These are phyloP conservation scores for Tetraneura akinire DNA, from an alignment of 1,140 invertebrate species.

Conservation along the genomic window DNA sequence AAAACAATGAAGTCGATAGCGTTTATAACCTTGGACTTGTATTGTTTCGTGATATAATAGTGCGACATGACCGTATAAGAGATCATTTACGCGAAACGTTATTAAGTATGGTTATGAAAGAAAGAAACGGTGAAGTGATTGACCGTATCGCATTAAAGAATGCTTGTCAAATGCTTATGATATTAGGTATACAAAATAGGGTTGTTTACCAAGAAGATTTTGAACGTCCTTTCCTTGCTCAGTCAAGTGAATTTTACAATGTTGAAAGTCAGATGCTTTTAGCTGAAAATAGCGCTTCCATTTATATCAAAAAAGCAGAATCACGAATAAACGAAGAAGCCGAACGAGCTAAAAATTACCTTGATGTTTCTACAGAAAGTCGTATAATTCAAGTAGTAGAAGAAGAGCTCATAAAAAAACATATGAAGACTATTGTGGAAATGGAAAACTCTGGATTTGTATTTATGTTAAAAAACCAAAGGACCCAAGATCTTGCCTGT, in stretches of 20 bases:
- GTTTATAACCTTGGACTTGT: slow-evolving; percentile 98
- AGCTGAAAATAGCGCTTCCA: slow-evolving; percentile 96
- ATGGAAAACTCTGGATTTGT: slow-evolving; percentile 99
- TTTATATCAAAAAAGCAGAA: slow-evolving; percentile 99
- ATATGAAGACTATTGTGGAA: slow-evolving; percentile 99
- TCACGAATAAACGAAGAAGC: slow-evolving; percentile 97
- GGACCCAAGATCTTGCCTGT: slow-evolving; percentile 93
- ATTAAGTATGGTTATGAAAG: slow-evolving; percentile 92
- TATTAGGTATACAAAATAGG: slow-evolving; percentile 91
- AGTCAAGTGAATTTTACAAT: slow-evolving; percentile 98
- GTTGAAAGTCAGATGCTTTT: slow-evolving; percentile 99
- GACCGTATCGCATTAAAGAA: slow-evolving; percentile 97
- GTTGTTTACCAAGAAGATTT: slow-evolving; percentile 98
- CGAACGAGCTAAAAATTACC: slow-evolving; percentile 94
- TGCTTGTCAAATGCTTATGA: slow-evolving; percentile 97
- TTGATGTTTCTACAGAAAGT: slow-evolving; percentile 94
- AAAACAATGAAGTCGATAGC: slow-evolving; percentile 97
- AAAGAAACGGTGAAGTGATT: slow-evolving; percentile 94
- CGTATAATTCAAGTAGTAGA: slow-evolving; percentile 96
- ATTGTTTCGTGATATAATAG: slow-evolving; percentile 97
- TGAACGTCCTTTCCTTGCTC: slow-evolving; percentile 94
- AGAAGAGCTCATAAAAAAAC: slow-evolving; percentile 95
- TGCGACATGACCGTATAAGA: slow-evolving; percentile 88
- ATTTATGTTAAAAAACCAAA: slow-evolving; percentile 97
- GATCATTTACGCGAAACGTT: slow-evolving; percentile 93